Conservation (phyloP, 1,140 invertebrate genomes). For the Nebria ingens region DNA sequence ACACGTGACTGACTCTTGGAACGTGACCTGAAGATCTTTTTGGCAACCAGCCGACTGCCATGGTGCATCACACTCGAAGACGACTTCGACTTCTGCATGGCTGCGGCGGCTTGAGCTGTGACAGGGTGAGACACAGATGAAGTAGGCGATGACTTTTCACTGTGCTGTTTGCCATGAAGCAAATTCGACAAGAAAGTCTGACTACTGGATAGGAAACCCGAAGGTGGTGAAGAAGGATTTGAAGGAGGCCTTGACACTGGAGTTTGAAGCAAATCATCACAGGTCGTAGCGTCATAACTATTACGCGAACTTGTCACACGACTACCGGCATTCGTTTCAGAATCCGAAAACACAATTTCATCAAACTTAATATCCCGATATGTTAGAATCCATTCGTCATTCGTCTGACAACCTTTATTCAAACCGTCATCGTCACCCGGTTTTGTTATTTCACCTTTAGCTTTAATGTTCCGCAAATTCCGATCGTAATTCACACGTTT, state of each 20-base stretch:
- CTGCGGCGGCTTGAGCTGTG: conserved; percentile 41
- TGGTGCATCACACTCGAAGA: conserved; percentile 74
- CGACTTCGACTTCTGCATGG: conserved; percentile 81
- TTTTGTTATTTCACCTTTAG: conserved; percentile 61
- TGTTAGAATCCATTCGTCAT: conserved; percentile 56
- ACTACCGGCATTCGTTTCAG: conserved; percentile 26
- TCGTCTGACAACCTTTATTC: conserved; percentile 62
- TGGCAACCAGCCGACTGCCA: conserved; percentile 58
- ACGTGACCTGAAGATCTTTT: conserved; percentile 69
- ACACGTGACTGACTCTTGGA: conserved; percentile 66
- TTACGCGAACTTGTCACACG: conserved; percentile 42
- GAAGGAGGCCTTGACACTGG: conserved; percentile 34
- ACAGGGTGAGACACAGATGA: conserved; percentile 36
- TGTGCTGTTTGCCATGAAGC: conserved; percentile 46
- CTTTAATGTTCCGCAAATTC: conserved; percentile 71
- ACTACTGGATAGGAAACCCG: conserved; percentile 33
- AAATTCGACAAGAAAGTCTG: conserved; percentile 57
- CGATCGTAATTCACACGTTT: conserved; percentile 82
- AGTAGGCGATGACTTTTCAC: conserved; percentile 27
- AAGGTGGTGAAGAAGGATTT: conserved; percentile 38
- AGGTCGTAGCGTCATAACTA: conserved; percentile 42
- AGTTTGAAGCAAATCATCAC: conserved; percentile 26
- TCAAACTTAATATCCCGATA: conserved; percentile 31
- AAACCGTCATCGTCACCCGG: conserved; percentile 60
- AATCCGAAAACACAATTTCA: conserved; percentile 19